phyloP scores from a whole-genome alignment of 2,113 vertebrate species.

The Daboia siamensis region DNA sequence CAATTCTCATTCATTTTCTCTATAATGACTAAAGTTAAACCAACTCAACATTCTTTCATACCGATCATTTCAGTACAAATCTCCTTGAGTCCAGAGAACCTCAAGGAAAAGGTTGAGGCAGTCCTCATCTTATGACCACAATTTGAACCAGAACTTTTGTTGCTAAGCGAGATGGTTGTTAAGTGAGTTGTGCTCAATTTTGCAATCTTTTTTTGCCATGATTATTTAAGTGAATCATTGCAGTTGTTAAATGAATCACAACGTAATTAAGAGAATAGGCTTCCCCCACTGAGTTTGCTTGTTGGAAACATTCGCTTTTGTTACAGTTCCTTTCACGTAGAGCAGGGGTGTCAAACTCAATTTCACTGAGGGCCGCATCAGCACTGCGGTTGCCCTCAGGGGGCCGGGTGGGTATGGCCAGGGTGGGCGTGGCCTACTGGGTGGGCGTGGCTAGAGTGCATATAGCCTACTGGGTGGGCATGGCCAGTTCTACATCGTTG shows the following conservation, averaged over 20 bases:
- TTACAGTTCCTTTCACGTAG: not conserved
- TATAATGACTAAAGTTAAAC: not conserved
- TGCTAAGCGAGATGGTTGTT: not conserved
- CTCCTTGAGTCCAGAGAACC: not conserved
- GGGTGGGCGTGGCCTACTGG: too few relatives aligned
- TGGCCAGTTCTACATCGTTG: too few relatives aligned
- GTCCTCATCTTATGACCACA: not conserved
- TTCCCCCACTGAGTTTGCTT: not conserved
- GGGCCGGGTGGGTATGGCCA: too few relatives aligned
- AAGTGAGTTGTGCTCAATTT: not conserved
- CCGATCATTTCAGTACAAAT: not conserved
- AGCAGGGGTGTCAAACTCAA: too few relatives aligned
- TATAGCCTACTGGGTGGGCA: too few relatives aligned
- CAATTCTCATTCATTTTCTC: not conserved
- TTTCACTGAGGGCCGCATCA: too few relatives aligned
- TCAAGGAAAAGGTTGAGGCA: not conserved
- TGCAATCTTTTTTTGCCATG: not conserved
- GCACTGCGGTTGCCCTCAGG: too few relatives aligned
- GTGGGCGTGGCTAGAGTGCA: too few relatives aligned
- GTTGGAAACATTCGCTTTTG: not conserved
- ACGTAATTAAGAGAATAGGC: not conserved
- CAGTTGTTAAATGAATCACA: not conserved
- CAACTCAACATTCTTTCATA: not conserved
- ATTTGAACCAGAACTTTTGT: not conserved
- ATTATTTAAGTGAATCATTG: not conserved